phyloP scores from a whole-genome alignment of 2,888 invertebrate species.

The Ennomos quercinarius region DNA sequence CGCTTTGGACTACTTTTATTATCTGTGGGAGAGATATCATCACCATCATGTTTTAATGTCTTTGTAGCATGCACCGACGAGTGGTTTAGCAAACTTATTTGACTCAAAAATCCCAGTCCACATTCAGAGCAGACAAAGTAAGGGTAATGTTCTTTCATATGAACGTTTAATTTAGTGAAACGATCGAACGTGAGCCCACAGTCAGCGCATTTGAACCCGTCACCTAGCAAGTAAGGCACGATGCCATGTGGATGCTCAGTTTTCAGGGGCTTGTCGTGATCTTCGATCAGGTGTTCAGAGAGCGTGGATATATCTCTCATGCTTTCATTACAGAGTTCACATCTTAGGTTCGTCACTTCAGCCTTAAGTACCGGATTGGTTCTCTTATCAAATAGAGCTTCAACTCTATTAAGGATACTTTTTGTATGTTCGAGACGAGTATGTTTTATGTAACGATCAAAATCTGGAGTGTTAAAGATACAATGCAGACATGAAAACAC shows the following conservation, averaged over 20 bases:
- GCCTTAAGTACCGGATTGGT: slow-evolving; percentile 58
- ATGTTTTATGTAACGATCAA: slow-evolving; percentile 1
- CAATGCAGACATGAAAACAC: slow-evolving; percentile 68
- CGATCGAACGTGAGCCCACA: slow-evolving; percentile 63
- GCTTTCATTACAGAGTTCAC: slow-evolving; percentile 57
- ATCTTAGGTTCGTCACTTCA: slow-evolving; percentile 63
- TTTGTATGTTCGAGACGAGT: neutral
- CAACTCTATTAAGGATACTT: neutral
- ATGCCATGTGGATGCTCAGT: slow-evolving; percentile 61
- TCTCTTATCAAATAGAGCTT: neutral
- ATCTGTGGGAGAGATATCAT: slow-evolving; percentile 54
- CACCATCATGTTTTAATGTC: slow-evolving; percentile 60
- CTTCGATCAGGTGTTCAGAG: slow-evolving; percentile 56
- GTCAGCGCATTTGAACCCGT: slow-evolving; percentile 58
- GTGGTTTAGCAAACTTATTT: slow-evolving; percentile 21
- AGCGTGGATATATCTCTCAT: slow-evolving; percentile 54
- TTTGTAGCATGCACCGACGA: too few species aligned
- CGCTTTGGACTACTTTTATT: slow-evolving; percentile 63
- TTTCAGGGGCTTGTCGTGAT: slow-evolving; percentile 22
- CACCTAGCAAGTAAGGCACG: slow-evolving; percentile 54
- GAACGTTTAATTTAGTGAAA: slow-evolving; percentile 66
- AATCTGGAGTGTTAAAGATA: slow-evolving; percentile 33
- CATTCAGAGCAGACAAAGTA: slow-evolving; percentile 14
- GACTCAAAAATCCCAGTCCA: neutral
- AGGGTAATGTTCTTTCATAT: slow-evolving; percentile 45